Conservation (phyloP, 1,140 invertebrate genomes). For the Bombus superbus region DNA sequence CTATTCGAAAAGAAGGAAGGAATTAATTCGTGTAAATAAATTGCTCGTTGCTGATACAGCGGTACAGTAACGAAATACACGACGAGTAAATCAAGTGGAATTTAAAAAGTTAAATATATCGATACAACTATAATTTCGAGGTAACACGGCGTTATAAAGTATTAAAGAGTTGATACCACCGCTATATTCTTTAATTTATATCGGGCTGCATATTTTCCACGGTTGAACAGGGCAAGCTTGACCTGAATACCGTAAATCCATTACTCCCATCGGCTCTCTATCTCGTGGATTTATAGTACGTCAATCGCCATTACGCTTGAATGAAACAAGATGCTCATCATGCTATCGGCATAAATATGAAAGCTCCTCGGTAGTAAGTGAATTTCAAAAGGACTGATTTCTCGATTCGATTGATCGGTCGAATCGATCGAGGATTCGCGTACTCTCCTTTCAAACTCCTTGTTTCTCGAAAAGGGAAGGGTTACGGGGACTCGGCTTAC, state of each 20-base stretch:
- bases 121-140: not conserved
- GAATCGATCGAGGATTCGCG: not conserved
- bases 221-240: not conserved
- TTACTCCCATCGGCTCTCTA: slow-evolving; percentile 11
- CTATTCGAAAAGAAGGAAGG: not conserved
- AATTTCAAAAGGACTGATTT: not conserved
- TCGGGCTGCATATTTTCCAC: not conserved
- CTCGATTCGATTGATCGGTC: not conserved
- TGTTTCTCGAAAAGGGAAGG: not conserved
- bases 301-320: slow-evolving; percentile 11
- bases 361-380: not conserved
- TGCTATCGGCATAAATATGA: slow-evolving; percentile 1
- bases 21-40: not conserved
- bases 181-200: not conserved
- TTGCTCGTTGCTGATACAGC: not conserved
- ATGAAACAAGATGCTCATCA: not conserved
- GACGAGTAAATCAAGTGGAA: not conserved
- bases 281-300: slow-evolving; percentile 10
- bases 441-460: not conserved
- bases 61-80: not conserved
- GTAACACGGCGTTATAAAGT: not conserved
- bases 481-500: too few species aligned
- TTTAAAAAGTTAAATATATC: not conserved
- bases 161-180: not conserved
- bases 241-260: not conserved